Percentiles rank a stretch among this genome's conserved stretches.
Conservation (phyloP, 2,797 vertebrate species). For the Chromis chromis region DNA sequence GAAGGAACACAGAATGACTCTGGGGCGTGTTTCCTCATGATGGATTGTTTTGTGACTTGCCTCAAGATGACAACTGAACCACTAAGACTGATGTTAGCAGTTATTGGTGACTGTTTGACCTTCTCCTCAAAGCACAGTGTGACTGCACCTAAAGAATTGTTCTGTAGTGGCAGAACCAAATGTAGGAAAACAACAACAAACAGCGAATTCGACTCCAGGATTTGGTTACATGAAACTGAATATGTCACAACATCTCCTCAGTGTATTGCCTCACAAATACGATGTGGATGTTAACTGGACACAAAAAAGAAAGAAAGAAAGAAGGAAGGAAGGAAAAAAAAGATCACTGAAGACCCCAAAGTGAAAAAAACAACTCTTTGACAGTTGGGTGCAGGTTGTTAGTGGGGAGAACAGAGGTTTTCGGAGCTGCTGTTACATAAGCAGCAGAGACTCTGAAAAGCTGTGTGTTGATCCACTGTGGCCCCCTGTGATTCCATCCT, state of each 20-base stretch:
- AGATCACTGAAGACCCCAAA: conserved; percentile 20
- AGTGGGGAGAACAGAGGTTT: conserved; percentile 62
- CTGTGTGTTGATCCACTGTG: conserved; percentile 62
- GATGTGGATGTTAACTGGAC: conserved; percentile 36
- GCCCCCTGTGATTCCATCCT: conserved; percentile 61
- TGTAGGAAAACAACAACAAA: background rate
- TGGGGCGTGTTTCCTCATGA: background rate
- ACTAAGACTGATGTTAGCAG: conserved; percentile 15
- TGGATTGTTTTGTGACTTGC: conserved; percentile 12
- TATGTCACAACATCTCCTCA: background rate
- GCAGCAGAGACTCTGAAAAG: conserved; percentile 64
- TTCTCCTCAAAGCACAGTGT: background rate
- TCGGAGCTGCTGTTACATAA: conserved; percentile 69
- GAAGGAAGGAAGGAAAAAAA: background rate
- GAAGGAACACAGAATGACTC: background rate
- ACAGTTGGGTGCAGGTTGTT: conserved; percentile 58
- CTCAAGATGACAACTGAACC: conserved; percentile 19
- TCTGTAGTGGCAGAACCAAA: background rate
- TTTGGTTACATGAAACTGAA: background rate
- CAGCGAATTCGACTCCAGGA: background rate
- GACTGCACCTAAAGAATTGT: background rate
- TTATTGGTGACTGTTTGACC: conserved; percentile 14
- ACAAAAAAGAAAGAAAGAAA: background rate
- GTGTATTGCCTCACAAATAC: background rate
- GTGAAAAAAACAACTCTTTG: conserved; percentile 17